These are phyloP conservation scores for Polypedilum vanderplanki DNA, from an alignment of 1,140 invertebrate species.

Conservation along the genomic window DNA sequence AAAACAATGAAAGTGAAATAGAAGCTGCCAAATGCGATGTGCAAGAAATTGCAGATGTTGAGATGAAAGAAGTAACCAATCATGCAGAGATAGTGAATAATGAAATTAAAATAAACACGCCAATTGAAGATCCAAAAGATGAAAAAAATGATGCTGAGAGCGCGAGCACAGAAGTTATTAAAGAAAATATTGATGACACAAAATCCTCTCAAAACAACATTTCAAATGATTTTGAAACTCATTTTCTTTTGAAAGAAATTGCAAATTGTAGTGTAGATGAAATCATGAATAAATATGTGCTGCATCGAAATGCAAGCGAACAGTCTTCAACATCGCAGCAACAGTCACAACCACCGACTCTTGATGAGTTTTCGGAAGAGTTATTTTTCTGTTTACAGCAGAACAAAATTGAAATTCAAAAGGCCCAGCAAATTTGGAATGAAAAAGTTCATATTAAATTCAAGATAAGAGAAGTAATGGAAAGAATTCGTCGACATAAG, in stretches of 20 bases:
- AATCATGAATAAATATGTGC: neutral
- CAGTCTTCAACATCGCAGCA: neutral
- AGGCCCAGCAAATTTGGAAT: neutral
- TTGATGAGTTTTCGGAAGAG: slow-evolving; percentile 2
- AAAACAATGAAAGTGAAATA: neutral
- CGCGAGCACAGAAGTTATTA: no score
- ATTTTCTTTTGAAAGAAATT: neutral
- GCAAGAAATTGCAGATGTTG: neutral
- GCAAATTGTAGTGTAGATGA: neutral
- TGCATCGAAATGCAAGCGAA: neutral
- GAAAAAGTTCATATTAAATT: slow-evolving; percentile 16
- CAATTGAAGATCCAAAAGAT: no score
- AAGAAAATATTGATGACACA: no score
- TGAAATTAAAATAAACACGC: no score
- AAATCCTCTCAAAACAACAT: no score
- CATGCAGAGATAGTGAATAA: neutral
- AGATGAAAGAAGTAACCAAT: neutral
- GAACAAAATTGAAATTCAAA: slow-evolving; percentile 14
- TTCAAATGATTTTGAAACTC: neutral
- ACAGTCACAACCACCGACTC: neutral
- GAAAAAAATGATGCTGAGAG: no score
- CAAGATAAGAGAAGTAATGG: neutral
- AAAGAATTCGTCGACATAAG: neutral
- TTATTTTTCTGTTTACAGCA: slow-evolving; percentile 5
- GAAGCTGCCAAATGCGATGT: neutral